Evolutionary conservation across 2,113 vertebrate genomes (phyloP).

Genomic region (Nymphicus hollandicus): DNA sequence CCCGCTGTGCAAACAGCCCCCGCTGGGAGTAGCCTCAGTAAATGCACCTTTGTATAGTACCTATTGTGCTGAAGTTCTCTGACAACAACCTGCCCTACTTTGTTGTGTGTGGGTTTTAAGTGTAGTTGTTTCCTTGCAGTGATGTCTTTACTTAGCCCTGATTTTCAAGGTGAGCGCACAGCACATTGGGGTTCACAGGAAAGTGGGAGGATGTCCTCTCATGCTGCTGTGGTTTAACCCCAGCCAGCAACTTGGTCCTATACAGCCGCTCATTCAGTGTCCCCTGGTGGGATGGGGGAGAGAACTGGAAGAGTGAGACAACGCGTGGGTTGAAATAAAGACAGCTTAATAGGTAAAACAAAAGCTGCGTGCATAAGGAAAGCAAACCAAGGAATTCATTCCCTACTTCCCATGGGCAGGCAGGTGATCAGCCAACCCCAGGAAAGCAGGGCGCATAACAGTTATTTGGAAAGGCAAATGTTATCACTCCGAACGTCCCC

Average conservation of each 20-base stretch:
- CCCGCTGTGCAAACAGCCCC: background rate
- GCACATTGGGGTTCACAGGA: rapidly evolving
- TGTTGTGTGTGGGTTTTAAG: background rate
- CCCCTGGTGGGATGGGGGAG: background rate
- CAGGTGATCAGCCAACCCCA: background rate
- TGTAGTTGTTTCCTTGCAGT: background rate
- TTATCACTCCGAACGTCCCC: background rate
- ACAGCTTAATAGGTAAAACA: background rate
- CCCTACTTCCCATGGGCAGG: background rate
- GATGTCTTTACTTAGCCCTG: background rate
- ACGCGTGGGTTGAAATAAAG: background rate
- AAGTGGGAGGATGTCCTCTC: background rate
- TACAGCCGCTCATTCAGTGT: background rate
- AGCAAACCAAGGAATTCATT: background rate
- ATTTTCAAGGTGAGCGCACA: background rate
- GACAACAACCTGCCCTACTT: too few relatives aligned
- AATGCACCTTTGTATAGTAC: background rate
- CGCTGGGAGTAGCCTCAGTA: background rate
- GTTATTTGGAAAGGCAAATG: background rate
- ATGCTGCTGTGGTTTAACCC: background rate
- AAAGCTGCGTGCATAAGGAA: background rate
- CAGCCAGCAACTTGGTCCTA: background rate
- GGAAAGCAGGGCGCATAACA: background rate
- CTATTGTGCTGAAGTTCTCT: background rate
- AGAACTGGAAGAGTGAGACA: background rate